Evolutionary conservation across 2,113 vertebrate genomes (phyloP), one percentile per base, ranked within the genome.

Genomic region (Cheirogaleus medius): DNA sequence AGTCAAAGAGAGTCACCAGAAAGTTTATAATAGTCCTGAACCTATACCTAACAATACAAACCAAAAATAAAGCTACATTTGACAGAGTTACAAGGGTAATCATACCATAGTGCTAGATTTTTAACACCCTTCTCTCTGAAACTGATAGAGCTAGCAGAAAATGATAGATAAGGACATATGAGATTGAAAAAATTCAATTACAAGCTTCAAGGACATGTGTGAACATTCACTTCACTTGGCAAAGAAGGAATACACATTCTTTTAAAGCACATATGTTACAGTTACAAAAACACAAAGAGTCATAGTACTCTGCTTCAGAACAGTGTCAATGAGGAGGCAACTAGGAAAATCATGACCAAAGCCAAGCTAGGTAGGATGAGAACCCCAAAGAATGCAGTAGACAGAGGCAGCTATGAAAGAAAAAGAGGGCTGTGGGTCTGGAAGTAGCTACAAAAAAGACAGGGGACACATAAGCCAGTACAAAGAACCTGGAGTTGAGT

Each of bases 71-170:
- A 97, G 63, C 18, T 73, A 80, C 4, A 10, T 18, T 58, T 80
- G 54, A 76, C 39, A 96, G 83, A 91, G 89, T 52, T 73, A 66
- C 56, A 94, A n/a, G 77, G 88, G 71, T 76, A 77, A 93, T 73
- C 42, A 82, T 20, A 85, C 21, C 37, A 68, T 4, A 6, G n/a
- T 18, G 39, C n/a, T 27, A 73, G 21, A 93, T 66, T 81, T 82
- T 56, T 82, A 93, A 90, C 34, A 87, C 32, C 3, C 3, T 74
- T 91, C 1, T 14, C 11, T 52, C 49, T 52, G 49, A 52, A 52
- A 52, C 49, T 87, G 58, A 95, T 34, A 93, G 34, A 83, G 18
- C 49, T 60, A 71, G 66, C 82, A 95, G 58, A 11, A 76, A 66
- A 83, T 49, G 8, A 91, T 20, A 42, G 23, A 14, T 39, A 68